Evolutionary conservation across 2,797 vertebrate genomes (phyloP).

Genomic region (Siniperca obscura): DNA sequence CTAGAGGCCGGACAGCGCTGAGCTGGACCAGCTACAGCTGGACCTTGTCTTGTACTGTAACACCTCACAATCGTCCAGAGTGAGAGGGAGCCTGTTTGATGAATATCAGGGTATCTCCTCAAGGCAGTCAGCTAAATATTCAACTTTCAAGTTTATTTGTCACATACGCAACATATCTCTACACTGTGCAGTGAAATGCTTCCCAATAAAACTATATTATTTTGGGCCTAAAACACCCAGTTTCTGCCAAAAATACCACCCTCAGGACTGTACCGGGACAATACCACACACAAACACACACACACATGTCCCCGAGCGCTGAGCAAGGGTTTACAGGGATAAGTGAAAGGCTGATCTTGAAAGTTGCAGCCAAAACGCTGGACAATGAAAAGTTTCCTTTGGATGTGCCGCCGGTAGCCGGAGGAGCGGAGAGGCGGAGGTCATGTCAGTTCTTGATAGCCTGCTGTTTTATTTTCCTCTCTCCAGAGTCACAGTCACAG

Average conservation of each 20-base stretch:
- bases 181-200: too few relatives aligned
- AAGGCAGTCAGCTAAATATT: constrained; percentile 1
- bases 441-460: constrained; percentile 67
- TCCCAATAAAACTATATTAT: not conserved
- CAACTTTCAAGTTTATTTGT: too few relatives aligned
- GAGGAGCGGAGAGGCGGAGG: constrained; percentile 60
- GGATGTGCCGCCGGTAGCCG: constrained; percentile 32
- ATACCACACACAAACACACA: constrained; percentile 26
- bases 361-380: constrained; percentile 46
- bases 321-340: constrained; percentile 50
- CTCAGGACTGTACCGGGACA: constrained; percentile 2
- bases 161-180: too few relatives aligned
- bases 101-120: not conserved
- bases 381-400: constrained; percentile 61
- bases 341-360: constrained; percentile 51
- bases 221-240: not conserved
- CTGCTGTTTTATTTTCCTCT: constrained; percentile 76
- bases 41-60: constrained; percentile 55
- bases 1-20: constrained; percentile 49
- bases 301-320: constrained; percentile 5
- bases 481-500: constrained; percentile 73
- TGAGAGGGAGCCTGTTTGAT: constrained; percentile 5
- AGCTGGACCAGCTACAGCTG: constrained; percentile 57
- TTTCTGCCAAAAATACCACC: not conserved
- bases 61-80: constrained; percentile 14